phyloP scores from a whole-genome alignment of 2,113 vertebrate genomes.

The Carassius auratus region DNA sequence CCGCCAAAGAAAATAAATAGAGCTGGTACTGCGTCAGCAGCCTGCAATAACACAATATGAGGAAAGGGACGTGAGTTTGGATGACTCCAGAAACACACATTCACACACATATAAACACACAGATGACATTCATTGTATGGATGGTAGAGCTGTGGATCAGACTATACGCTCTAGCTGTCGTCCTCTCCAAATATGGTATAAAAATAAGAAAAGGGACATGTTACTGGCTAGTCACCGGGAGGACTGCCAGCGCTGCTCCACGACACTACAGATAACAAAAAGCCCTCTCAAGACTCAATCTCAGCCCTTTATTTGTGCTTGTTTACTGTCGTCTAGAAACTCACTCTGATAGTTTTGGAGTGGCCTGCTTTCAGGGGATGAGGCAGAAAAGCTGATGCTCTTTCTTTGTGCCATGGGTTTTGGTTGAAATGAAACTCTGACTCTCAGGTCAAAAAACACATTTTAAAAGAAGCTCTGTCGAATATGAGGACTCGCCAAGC shows the following conservation, averaged over 20 bases:
- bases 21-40: constrained; percentile 22
- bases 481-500: neutral
- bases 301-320: constrained; percentile 39
- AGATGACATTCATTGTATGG: neutral
- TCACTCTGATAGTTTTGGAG: constrained; percentile 28
- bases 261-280: constrained; percentile 41
- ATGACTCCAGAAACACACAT: neutral
- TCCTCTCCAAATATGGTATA: constrained; percentile 8
- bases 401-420: constrained; percentile 25
- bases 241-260: constrained; percentile 7
- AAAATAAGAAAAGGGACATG: constrained; percentile 17
- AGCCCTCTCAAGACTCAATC: constrained; percentile 48
- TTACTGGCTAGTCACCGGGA: constrained; percentile 1
- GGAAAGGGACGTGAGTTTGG: constrained; percentile 7
- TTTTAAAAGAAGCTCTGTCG: neutral
- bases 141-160: neutral
- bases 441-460: constrained; percentile 28
- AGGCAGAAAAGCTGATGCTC: constrained; percentile 35
- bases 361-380: constrained; percentile 31
- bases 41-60: constrained; percentile 22
- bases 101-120: neutral
- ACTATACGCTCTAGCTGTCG: neutral
- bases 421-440: constrained; percentile 12
- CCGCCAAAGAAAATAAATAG: constrained; percentile 29
- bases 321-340: constrained; percentile 34